phyloP scores from a whole-genome alignment of 2,888 invertebrate genomes.

The Scaptomyza polygonia region DNA sequence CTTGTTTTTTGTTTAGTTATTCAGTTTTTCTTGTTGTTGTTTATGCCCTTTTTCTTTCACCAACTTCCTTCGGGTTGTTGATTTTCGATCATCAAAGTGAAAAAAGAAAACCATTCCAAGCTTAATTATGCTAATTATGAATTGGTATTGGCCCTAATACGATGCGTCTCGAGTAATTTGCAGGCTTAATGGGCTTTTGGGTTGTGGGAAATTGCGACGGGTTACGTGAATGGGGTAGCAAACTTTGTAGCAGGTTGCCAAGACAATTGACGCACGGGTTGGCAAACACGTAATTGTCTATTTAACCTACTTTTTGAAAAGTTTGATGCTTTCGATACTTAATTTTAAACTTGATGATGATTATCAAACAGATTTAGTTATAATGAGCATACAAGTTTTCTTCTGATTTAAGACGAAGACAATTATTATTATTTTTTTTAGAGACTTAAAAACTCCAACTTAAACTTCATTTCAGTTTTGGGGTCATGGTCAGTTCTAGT shows the following conservation, averaged over 20 bases:
- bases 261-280: slow-evolving; percentile 27
- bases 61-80: slow-evolving; percentile 4
- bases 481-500: not conserved
- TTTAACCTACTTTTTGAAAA: not conserved
- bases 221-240: slow-evolving; percentile 32
- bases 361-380: not conserved
- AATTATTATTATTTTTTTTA: too few relatives aligned
- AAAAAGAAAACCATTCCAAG: slow-evolving; percentile 7
- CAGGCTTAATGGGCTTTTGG: slow-evolving; percentile 20
- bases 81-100: slow-evolving; percentile 41
- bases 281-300: slow-evolving; percentile 17
- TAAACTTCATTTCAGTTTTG: too few relatives aligned
- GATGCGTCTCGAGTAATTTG: slow-evolving; percentile 26
- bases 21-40: too few relatives aligned
- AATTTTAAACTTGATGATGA: not conserved
- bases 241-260: slow-evolving; percentile 29
- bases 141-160: slow-evolving; percentile 45
- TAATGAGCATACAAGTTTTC: too few relatives aligned
- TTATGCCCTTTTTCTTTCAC: slow-evolving; percentile 17
- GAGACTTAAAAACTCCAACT: too few relatives aligned
- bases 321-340: not conserved
- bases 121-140: slow-evolving; percentile 60
- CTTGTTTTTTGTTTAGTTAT: too few relatives aligned
- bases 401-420: too few relatives aligned
- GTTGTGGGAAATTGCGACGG: slow-evolving; percentile 2